Evolutionary conservation across 2,888 invertebrate genomes (phyloP).

Genomic region (Drosophila differens): DNA sequence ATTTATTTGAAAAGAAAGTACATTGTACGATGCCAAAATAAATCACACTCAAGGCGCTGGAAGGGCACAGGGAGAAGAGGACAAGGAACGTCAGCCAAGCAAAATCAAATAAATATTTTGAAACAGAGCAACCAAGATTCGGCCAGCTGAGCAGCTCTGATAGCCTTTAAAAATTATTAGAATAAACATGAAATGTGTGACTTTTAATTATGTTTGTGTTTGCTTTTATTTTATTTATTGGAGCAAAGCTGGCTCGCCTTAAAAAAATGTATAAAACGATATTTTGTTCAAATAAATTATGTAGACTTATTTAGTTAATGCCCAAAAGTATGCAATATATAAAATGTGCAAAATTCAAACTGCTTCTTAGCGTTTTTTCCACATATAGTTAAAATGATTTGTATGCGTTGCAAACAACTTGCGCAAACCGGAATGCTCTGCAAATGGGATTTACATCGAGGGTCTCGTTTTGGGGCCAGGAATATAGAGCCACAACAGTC

Average conservation of each 20-base stretch:
- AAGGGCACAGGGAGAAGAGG: slow-evolving; percentile 13
- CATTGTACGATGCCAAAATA: slow-evolving; percentile 77
- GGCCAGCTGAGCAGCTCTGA: not conserved
- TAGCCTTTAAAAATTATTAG: slow-evolving; percentile 9
- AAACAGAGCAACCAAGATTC: slow-evolving; percentile 19
- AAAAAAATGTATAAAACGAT: not conserved
- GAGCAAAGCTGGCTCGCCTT: not conserved
- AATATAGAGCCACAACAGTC: slow-evolving; percentile 42
- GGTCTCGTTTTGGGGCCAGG: slow-evolving; percentile 3
- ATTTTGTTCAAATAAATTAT: not conserved
- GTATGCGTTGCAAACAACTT: slow-evolving; percentile 5
- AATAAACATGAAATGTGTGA: not conserved
- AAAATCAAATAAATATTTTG: slow-evolving; percentile 68
- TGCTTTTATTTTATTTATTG: not conserved
- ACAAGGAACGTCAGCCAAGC: slow-evolving; percentile 41
- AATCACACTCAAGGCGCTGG: slow-evolving; percentile 75
- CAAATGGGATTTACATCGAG: slow-evolving; percentile 1
- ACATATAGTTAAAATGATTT: not conserved
- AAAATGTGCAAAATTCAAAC: not conserved
- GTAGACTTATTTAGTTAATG: not conserved
- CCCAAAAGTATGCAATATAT: slow-evolving; percentile 8
- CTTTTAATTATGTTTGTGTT: not conserved
- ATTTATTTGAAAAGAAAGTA: slow-evolving; percentile 81
- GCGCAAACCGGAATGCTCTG: slow-evolving; percentile 12
- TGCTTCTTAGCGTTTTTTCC: no score